phyloP scores from a whole-genome alignment of 2,888 invertebrate species.

The Carpatolechia fugitivella region DNA sequence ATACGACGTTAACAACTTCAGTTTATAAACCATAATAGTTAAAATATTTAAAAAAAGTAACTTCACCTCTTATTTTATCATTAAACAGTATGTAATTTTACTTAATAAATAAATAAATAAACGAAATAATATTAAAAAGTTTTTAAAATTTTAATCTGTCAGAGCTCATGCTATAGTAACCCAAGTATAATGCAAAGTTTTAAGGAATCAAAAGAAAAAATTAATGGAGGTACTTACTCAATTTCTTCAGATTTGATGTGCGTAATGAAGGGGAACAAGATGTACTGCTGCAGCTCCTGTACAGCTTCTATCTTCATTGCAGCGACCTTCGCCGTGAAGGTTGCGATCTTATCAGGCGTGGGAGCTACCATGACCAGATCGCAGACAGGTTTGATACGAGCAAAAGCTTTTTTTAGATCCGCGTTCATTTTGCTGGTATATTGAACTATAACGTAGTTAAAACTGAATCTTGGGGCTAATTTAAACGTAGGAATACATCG shows the following conservation, averaged over 20 bases:
- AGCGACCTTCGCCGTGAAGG: slow-evolving; percentile 47
- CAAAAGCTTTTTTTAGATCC: slow-evolving; percentile 56
- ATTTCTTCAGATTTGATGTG: slow-evolving; percentile 54
- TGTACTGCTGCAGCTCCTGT: slow-evolving; percentile 74
- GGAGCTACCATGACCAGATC: slow-evolving; percentile 73
- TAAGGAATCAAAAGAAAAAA: not conserved
- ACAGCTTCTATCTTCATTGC: slow-evolving; percentile 58
- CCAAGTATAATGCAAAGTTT: too few relatives aligned
- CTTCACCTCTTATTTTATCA: too few relatives aligned
- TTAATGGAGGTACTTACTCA: slow-evolving; percentile 45
- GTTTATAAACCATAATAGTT: too few relatives aligned
- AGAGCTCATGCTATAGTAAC: too few relatives aligned
- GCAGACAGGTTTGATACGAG: slow-evolving; percentile 73
- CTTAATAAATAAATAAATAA: too few relatives aligned
- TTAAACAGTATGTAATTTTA: too few relatives aligned
- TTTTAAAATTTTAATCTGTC: too few relatives aligned
- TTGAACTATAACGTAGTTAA: too few relatives aligned
- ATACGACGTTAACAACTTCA: too few relatives aligned
- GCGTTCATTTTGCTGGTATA: slow-evolving; percentile 45
- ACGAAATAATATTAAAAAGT: too few relatives aligned
- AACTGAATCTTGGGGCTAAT: not conserved
- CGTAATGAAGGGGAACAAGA: slow-evolving; percentile 73
- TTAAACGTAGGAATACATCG: not conserved
- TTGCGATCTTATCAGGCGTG: slow-evolving; percentile 49
- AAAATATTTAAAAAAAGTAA: too few relatives aligned